Base-by-base conservation (phyloP, 2,888 invertebrate genomes). In the Cheilosia scutellata region DNA sequence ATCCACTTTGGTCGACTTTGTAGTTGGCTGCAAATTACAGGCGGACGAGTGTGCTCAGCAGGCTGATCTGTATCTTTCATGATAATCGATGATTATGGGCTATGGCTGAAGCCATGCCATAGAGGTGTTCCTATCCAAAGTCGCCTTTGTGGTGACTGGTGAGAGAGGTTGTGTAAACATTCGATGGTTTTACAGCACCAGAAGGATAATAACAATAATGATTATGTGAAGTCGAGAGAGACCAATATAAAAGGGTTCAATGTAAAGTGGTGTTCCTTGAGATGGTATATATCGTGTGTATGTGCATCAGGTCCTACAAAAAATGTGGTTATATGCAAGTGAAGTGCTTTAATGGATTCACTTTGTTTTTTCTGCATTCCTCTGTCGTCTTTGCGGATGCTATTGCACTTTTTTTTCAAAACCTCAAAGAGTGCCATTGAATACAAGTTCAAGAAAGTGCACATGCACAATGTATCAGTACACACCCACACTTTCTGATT, bases 231-330 rank as follows among this genome's bases (percentile, higher is more conserved):
- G 80, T 62, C 72, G 58, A 57, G 55, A 7, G 78, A 72, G 78
- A 72, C 75, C 82, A 66, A 72, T 86, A 82, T 82, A 82, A 87
- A 87, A 87, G 87, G 82, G 87, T 87, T 87, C 87, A 78, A 87
- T 87, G 82, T 87, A 87, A 82, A 87, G 87, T 87, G 87, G 37
- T 80, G 65, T 62, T 68, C 33, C 57, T 82, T 82, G 40, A 74
- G 71, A 33, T 53, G 68, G 29, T 20, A 16, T 20, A 16, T 57
- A 25, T 2, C 47, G 20, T 47, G 6, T 57, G 71, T 57, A 72
- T 76, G 76, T 86, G 76, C 75, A 65, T 75, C 66, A 55, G 68
- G 75, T 76, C 71, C 76, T 70, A 33, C 20, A 75, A 80, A 83
- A 66, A 66, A 80, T 71, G 66, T 63, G 83, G 79, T 60, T 79